These are phyloP conservation scores for Hydrochoerus hydrochaeris DNA, from an alignment of 2,113 vertebrate species.

Conservation along the genomic window DNA sequence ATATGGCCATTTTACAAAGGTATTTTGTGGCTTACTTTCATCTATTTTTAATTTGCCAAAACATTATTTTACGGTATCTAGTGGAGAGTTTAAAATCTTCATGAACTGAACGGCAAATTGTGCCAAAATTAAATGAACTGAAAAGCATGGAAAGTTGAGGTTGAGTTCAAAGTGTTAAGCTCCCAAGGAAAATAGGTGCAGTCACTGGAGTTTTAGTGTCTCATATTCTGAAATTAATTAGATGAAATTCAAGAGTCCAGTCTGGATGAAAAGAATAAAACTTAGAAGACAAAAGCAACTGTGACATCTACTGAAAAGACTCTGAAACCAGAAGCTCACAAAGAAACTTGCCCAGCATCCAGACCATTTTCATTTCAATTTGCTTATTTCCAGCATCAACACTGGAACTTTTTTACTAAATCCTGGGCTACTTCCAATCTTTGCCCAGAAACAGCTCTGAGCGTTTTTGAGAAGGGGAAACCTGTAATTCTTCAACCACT, in stretches of 20 bases:
- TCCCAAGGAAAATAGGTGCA: slow-evolving; percentile 38
- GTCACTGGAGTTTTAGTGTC: slow-evolving; percentile 32
- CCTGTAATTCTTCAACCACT: not conserved
- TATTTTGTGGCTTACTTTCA: slow-evolving; percentile 37
- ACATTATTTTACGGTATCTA: slow-evolving; percentile 5
- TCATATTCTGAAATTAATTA: slow-evolving; percentile 24
- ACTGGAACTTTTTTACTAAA: slow-evolving; percentile 30
- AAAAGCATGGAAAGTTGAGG: slow-evolving; percentile 58
- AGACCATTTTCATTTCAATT: slow-evolving; percentile 27
- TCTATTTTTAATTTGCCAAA: slow-evolving; percentile 60
- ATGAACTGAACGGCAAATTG: slow-evolving; percentile 43
- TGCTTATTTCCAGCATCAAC: slow-evolving; percentile 25
- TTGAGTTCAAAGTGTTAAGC: slow-evolving; percentile 58
- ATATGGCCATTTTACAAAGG: slow-evolving; percentile 18
- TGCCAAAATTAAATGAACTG: slow-evolving; percentile 66
- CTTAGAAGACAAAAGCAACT: not conserved
- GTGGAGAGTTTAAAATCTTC: slow-evolving; percentile 28
- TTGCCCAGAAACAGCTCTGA: slow-evolving; percentile 39
- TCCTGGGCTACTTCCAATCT: slow-evolving; percentile 12
- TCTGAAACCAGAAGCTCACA: not conserved
- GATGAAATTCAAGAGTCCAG: not conserved
- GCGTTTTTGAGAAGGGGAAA: not conserved
- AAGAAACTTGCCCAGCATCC: not conserved
- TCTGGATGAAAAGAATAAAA: slow-evolving; percentile 20
- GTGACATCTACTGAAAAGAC: not conserved